Conservation (phyloP, 2,888 invertebrate species). For the Congeria kusceri region DNA sequence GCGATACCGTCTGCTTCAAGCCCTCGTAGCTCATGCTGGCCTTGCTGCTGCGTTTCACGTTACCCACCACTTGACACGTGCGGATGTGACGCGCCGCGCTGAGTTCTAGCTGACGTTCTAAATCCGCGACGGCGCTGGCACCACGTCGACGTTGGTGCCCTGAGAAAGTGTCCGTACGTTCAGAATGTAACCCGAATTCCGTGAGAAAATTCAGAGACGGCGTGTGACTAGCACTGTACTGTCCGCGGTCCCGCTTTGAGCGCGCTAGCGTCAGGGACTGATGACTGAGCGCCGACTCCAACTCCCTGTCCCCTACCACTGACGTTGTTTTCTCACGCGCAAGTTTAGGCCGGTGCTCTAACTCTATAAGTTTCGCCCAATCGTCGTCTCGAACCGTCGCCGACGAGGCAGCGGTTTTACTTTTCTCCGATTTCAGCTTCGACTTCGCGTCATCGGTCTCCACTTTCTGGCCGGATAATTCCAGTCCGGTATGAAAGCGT, state of each 20-base stretch:
- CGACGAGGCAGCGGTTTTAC: constrained; percentile 10
- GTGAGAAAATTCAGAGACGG: constrained; percentile 60
- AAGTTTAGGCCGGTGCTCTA: not conserved
- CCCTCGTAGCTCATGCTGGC: constrained; percentile 59
- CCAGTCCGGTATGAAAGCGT: constrained; percentile 58
- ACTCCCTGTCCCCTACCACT: not conserved
- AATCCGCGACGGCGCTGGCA: constrained; percentile 45
- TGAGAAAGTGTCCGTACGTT: constrained; percentile 66
- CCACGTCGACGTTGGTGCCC: constrained; percentile 55
- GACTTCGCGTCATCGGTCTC: constrained; percentile 40
- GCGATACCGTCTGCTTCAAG: constrained; percentile 62
- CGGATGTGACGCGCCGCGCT: constrained; percentile 66
- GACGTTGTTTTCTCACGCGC: not conserved
- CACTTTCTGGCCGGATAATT: constrained; percentile 63
- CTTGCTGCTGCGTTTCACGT: constrained; percentile 61
- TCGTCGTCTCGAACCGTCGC: constrained; percentile 2
- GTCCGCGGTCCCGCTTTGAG: constrained; percentile 24
- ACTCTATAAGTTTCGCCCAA: not conserved
- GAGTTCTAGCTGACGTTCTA: constrained; percentile 59
- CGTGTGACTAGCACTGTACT: constrained; percentile 31
- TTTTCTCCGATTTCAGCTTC: constrained; percentile 1
- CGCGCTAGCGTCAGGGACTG: constrained; percentile 36
- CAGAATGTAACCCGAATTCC: constrained; percentile 62
- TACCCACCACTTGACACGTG: constrained; percentile 63
- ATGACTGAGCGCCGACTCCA: not conserved